phyloP scores from a whole-genome alignment of 2,797 vertebrate species.

The Tinamus major region DNA sequence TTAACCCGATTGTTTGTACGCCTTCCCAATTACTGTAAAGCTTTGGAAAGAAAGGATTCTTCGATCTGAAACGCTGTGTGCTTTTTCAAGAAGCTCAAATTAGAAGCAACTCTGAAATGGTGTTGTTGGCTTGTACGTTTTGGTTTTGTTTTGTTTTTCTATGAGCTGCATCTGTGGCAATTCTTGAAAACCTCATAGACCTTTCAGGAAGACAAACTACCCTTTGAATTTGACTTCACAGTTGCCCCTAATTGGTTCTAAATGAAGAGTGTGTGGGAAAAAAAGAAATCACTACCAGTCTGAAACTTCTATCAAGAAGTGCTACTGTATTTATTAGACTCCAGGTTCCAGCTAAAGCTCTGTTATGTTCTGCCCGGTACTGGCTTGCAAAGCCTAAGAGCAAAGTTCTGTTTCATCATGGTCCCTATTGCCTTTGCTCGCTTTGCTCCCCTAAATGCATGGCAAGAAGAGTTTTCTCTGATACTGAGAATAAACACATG shows the following conservation, averaged over 20 bases:
- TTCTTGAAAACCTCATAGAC: background rate
- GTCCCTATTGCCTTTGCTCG: background rate
- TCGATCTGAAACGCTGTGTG: accelerated
- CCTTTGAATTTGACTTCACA: background rate
- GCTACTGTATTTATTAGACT: background rate
- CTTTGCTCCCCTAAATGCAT: background rate
- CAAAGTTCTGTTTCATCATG: background rate
- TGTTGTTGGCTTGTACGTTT: background rate
- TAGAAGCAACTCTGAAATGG: background rate
- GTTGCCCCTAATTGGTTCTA: background rate
- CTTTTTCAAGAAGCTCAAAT: background rate
- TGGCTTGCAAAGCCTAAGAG: background rate
- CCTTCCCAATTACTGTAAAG: background rate
- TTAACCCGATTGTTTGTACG: background rate
- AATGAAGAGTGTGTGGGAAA: background rate
- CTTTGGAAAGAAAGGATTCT: background rate
- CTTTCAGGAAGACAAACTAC: background rate
- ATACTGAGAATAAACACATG: background rate
- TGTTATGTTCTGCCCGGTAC: background rate
- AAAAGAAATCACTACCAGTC: background rate
- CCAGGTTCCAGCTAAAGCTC: background rate
- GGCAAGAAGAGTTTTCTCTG: accelerated
- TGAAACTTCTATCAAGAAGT: background rate
- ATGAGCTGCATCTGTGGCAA: background rate
- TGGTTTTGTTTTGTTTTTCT: background rate